A percentile compares a stretch with the other conserved stretches of the same genome.
Conservation (phyloP, 2,888 invertebrate genomes). For the Ectemnius cavifrons region DNA sequence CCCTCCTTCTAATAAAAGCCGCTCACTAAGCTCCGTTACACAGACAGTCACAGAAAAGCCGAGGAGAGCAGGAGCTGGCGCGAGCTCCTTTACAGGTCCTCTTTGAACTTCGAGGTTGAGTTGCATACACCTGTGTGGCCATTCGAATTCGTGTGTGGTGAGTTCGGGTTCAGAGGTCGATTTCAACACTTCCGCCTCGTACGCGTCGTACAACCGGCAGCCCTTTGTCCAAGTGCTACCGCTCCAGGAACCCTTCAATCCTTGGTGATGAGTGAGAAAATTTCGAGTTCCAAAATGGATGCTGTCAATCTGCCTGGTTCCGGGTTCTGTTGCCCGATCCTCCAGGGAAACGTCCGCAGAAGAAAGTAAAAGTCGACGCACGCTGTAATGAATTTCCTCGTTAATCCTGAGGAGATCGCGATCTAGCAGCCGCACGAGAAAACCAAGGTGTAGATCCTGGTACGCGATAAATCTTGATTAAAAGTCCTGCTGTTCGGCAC, state of each 20-base stretch:
- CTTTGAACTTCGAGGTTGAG: slow-evolving; percentile 48
- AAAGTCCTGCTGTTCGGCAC: not conserved
- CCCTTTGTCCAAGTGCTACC: not conserved
- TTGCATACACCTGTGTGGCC: slow-evolving; percentile 30
- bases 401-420: not conserved
- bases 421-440: not conserved
- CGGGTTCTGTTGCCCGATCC: not conserved
- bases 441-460: not conserved
- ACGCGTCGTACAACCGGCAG: not conserved
- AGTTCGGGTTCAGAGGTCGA: slow-evolving; percentile 49
- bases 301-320: not conserved
- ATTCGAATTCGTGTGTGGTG: slow-evolving; percentile 66
- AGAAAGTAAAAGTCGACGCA: slow-evolving; percentile 6
- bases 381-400: slow-evolving; percentile 3
- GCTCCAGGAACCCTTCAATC: not conserved
- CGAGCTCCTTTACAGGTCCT: slow-evolving; percentile 65
- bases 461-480: not conserved
- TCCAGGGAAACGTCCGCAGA: not conserved
- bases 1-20: slow-evolving; percentile 78
- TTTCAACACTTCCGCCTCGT: not conserved
- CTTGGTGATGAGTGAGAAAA: slow-evolving; percentile 32
- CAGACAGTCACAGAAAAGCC: slow-evolving; percentile 77
- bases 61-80: slow-evolving; percentile 73
- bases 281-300: slow-evolving; percentile 12
- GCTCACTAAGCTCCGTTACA: slow-evolving; percentile 76